A percentile compares a stretch with the other conserved stretches of the same genome.
These are phyloP conservation scores for Lophius americanus DNA, from an alignment of 2,797 vertebrate species.

Conservation along the genomic window DNA sequence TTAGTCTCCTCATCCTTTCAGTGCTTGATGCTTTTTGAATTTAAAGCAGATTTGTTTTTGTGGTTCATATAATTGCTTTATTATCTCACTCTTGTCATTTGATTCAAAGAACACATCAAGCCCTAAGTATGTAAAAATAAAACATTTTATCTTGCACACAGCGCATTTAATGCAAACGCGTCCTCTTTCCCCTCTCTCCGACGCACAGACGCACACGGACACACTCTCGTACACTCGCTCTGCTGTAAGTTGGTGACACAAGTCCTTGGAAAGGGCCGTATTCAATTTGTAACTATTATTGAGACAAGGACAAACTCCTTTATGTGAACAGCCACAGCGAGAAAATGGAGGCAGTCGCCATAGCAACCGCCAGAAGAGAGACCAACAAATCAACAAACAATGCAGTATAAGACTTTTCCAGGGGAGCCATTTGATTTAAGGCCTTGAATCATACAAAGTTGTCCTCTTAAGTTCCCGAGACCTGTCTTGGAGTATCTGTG, in stretches of 20 bases:
- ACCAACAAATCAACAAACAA: constrained; percentile 83
- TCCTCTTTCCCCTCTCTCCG: constrained; percentile 31
- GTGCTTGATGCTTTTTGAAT: background rate
- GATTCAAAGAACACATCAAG: constrained; percentile 17
- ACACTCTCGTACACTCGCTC: constrained; percentile 47
- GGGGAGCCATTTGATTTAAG: constrained; percentile 72
- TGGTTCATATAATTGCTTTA: background rate
- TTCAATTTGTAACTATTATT: constrained; percentile 85
- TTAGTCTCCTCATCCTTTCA: background rate
- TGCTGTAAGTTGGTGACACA: constrained; percentile 78
- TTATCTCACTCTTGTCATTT: background rate
- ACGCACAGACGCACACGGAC: constrained; percentile 29
- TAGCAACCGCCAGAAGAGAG: constrained; percentile 79
- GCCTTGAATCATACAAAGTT: constrained; percentile 79
- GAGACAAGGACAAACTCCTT: constrained; percentile 82
- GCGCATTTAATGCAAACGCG: constrained; percentile 51
- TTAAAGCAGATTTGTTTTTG: background rate
- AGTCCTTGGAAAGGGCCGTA: constrained; percentile 82
- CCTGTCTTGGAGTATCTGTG: constrained; percentile 69
- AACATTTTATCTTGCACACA: constrained; percentile 32
- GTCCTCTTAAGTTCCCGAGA: constrained; percentile 73
- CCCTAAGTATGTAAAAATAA: background rate
- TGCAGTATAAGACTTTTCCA: constrained; percentile 75
- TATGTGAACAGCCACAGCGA: constrained; percentile 80
- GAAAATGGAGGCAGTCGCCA: constrained; percentile 82